These are phyloP conservation scores for Toxostoma redivivum DNA, from an alignment of 2,113 vertebrate species.

Conservation along the genomic window DNA sequence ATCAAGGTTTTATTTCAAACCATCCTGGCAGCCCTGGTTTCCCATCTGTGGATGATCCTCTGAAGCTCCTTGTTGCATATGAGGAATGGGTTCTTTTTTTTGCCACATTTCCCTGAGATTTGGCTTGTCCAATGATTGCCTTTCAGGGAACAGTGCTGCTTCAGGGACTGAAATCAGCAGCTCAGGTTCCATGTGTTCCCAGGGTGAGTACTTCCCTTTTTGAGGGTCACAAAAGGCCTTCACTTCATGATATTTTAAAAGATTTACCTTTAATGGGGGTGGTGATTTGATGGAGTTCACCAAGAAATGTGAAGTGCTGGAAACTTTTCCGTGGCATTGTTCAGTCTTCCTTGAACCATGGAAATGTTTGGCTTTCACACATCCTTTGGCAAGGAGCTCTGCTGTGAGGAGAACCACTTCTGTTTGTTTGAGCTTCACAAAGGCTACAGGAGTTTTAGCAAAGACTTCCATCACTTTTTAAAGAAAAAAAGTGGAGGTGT, in stretches of 20 bases:
- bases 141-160: background rate
- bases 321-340: background rate
- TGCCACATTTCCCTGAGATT: background rate
- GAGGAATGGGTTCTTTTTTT: background rate
- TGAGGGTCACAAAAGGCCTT: background rate
- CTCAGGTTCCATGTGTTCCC: background rate
- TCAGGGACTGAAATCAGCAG: background rate
- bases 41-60: background rate
- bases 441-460: background rate
- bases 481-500: background rate
- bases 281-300: background rate
- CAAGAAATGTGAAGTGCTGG: background rate
- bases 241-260: background rate
- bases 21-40: background rate
- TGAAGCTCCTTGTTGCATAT: background rate
- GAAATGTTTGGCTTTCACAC: background rate
- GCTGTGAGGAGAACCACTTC: background rate
- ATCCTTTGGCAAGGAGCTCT: background rate
- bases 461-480: background rate
- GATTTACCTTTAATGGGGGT: background rate
- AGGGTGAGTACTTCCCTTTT: constrained; percentile 14
- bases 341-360: background rate
- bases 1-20: background rate
- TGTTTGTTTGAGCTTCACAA: background rate
- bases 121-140: background rate